These are phyloP conservation scores for Myotis vivesi DNA, from an alignment of 2,797 vertebrate species.

Conservation along the genomic window DNA sequence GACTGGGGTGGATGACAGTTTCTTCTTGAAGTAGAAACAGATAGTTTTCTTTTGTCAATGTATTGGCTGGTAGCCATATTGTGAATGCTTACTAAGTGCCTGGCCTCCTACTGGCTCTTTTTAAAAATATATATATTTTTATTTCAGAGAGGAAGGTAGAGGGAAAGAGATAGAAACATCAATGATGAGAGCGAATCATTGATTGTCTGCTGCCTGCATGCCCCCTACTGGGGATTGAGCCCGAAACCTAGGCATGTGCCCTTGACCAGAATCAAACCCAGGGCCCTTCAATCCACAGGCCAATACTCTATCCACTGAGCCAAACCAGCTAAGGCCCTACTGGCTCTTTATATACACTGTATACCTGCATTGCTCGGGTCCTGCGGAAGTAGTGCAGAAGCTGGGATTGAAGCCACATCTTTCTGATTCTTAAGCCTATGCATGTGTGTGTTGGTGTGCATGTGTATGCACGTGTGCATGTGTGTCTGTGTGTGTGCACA, in stretches of 20 bases:
- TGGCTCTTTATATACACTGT: neutral
- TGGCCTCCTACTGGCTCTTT: neutral
- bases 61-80: neutral
- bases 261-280: too few relatives aligned
- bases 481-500: neutral
- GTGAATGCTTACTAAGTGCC: neutral
- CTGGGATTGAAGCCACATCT: neutral
- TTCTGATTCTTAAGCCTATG: neutral
- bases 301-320: too few relatives aligned
- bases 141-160: too few relatives aligned
- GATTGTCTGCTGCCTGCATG: too few relatives aligned
- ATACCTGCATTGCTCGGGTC: rapidly evolving
- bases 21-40: neutral
- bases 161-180: too few relatives aligned
- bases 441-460: neutral
- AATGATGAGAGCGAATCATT: too few relatives aligned
- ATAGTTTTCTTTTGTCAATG: neutral
- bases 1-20: neutral
- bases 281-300: too few relatives aligned
- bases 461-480: too few relatives aligned
- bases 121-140: too few relatives aligned
- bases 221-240: too few relatives aligned
- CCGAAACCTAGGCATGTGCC: too few relatives aligned
- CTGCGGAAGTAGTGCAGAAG: neutral
- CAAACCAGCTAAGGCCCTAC: too few relatives aligned